These are phyloP conservation scores for Anniella stebbinsi DNA, from an alignment of 2,797 vertebrate species.

Conservation along the genomic window DNA sequence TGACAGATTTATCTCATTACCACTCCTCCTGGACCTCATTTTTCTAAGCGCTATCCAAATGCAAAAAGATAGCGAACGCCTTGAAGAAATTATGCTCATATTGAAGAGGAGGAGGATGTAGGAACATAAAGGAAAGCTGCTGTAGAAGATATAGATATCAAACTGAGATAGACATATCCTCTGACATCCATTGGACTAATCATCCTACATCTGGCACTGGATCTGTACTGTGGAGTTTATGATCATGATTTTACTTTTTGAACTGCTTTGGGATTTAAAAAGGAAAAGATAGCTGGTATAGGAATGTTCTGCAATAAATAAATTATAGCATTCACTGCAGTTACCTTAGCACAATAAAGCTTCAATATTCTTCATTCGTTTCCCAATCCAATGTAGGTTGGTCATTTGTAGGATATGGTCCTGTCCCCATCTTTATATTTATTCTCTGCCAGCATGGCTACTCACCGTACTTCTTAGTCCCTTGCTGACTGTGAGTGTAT, in stretches of 20 bases:
- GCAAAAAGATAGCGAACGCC: background rate
- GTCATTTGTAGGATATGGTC: background rate
- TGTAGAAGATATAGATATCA: background rate
- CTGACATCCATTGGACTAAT: background rate
- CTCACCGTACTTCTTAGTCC: background rate
- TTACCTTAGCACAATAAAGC: background rate
- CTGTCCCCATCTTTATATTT: background rate
- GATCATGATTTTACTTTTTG: background rate
- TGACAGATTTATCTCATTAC: constrained; percentile 26
- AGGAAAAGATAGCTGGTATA: too few relatives aligned
- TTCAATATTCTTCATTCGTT: background rate
- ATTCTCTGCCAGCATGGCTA: too few relatives aligned
- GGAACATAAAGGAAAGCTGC: background rate
- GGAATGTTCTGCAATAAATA: too few relatives aligned
- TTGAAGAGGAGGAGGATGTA: background rate
- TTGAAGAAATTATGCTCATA: background rate
- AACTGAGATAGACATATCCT: background rate
- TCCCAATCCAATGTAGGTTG: background rate
- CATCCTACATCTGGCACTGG: background rate
- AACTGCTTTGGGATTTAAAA: too few relatives aligned
- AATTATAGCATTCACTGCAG: background rate
- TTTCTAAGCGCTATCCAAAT: constrained; percentile 11
- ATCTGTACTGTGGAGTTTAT: background rate
- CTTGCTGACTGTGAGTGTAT: background rate
- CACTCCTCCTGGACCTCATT: background rate